Conservation (phyloP, 2,888 invertebrate species). For the Euplagia quadripunctaria region DNA sequence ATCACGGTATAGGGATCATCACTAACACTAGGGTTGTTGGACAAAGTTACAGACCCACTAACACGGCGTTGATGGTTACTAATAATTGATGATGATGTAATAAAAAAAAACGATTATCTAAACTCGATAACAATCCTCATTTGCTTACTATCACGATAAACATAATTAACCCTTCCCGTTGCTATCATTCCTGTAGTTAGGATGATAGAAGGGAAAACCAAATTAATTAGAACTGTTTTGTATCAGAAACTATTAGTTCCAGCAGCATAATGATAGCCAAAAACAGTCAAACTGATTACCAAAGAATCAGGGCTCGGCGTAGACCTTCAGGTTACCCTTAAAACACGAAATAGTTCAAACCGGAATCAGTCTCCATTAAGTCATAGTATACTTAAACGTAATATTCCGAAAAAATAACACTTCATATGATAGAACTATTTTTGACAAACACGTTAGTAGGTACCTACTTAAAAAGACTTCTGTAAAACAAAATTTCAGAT, state of each 20-base stretch:
- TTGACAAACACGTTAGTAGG: too few species aligned
- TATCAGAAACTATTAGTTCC: background rate
- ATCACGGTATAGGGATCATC: constrained; percentile 30
- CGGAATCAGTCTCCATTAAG: background rate
- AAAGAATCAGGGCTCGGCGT: background rate
- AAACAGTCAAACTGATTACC: background rate
- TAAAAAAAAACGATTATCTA: background rate
- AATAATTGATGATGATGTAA: constrained; percentile 1
- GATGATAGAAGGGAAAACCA: background rate
- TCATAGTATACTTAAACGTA: background rate
- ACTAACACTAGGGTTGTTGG: constrained; percentile 27
- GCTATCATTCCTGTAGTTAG: background rate
- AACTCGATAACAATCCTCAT: background rate
- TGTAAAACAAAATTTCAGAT: background rate
- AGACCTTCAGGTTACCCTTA: background rate
- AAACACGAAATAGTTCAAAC: background rate
- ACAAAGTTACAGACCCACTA: constrained; percentile 10
- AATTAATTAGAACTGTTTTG: background rate
- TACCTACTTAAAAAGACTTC: too few species aligned
- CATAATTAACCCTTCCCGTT: background rate
- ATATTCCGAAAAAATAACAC: background rate
- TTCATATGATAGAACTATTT: background rate
- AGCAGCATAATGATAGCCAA: background rate
- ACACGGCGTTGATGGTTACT: constrained; percentile 21
- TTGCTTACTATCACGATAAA: background rate